phyloP scores from a whole-genome alignment of 2,888 invertebrate genomes.

The Lacanobia oleracea region DNA sequence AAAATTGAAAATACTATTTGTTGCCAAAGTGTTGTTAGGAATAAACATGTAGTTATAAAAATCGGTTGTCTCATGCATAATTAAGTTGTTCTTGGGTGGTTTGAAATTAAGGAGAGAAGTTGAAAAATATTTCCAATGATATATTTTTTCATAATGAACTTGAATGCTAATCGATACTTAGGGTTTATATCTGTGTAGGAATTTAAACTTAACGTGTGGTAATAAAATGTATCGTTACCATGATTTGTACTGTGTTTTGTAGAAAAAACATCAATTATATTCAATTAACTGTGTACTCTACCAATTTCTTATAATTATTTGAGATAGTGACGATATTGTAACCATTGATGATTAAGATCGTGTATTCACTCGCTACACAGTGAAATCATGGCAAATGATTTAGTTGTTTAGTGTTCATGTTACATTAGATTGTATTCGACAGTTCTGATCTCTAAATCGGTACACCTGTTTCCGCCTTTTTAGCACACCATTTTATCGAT shows the following conservation, averaged over 20 bases:
- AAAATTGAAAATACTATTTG: slow-evolving; percentile 87
- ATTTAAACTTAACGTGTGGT: slow-evolving; percentile 89
- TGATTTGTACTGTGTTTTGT: slow-evolving; percentile 74
- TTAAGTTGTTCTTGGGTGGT: slow-evolving; percentile 90
- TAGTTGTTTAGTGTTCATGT: slow-evolving; percentile 90
- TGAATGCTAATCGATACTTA: slow-evolving; percentile 89
- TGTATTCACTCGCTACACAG: slow-evolving; percentile 62
- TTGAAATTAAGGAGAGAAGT: slow-evolving; percentile 88
- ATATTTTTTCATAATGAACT: slow-evolving; percentile 91
- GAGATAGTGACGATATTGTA: slow-evolving; percentile 42
- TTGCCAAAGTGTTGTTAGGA: slow-evolving; percentile 91
- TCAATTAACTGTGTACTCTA: slow-evolving; percentile 54
- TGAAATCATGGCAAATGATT: slow-evolving; percentile 81
- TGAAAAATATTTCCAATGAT: slow-evolving; percentile 90
- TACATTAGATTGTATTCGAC: slow-evolving; percentile 87
- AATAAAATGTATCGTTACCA: slow-evolving; percentile 81
- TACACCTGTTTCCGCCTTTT: slow-evolving; percentile 83
- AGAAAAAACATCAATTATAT: slow-evolving; percentile 51
- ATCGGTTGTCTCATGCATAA: slow-evolving; percentile 90
- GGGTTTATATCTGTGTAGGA: slow-evolving; percentile 90
- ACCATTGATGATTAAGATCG: slow-evolving; percentile 21
- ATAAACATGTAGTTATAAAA: slow-evolving; percentile 88
- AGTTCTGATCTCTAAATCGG: slow-evolving; percentile 81
- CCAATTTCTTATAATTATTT: slow-evolving; percentile 38
- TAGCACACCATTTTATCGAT: slow-evolving; percentile 80